Evolutionary conservation across 1,140 invertebrate genomes (phyloP).

Genomic region (Steinernema khuongi): DNA sequence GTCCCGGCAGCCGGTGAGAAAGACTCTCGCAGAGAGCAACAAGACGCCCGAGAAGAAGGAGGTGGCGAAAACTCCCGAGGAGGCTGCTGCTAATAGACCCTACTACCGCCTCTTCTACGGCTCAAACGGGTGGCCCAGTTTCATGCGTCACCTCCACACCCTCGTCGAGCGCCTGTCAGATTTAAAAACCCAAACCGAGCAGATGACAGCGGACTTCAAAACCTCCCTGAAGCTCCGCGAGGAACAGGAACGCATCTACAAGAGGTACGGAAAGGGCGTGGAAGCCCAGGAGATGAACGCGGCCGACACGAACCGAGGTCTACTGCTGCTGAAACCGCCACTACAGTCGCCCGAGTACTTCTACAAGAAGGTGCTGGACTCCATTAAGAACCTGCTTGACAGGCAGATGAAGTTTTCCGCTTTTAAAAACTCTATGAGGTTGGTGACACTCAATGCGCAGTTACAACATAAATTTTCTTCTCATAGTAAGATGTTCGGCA

Average conservation of each 20-base stretch:
- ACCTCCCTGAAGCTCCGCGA: neutral
- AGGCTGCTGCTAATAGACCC: slow-evolving; percentile 12
- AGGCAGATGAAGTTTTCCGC: slow-evolving; percentile 83
- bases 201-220: slow-evolving; percentile 29
- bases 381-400: slow-evolving; percentile 78
- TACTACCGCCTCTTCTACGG: slow-evolving; percentile 75
- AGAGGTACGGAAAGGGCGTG: slow-evolving; percentile 17
- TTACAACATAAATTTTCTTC: too few relatives aligned
- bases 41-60: neutral
- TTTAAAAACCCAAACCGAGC: slow-evolving; percentile 64
- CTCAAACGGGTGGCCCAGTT: slow-evolving; percentile 88
- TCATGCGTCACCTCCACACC: slow-evolving; percentile 87
- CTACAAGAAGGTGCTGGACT: slow-evolving; percentile 79
- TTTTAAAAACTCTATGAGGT: slow-evolving; percentile 80
- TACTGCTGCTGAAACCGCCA: slow-evolving; percentile 19
- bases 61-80: slow-evolving; percentile 73
- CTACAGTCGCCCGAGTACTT: slow-evolving; percentile 28
- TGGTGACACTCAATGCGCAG: slow-evolving; percentile 6
- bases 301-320: slow-evolving; percentile 24
- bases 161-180: slow-evolving; percentile 80
- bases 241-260: slow-evolving; percentile 22
- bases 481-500: slow-evolving; percentile 93
- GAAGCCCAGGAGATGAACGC: slow-evolving; percentile 29
- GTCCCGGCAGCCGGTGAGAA: neutral
- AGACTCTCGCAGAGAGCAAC: neutral